Evolutionary conservation across 2,797 vertebrate genomes (phyloP).

Genomic region (Spondyliosoma cantharus): DNA sequence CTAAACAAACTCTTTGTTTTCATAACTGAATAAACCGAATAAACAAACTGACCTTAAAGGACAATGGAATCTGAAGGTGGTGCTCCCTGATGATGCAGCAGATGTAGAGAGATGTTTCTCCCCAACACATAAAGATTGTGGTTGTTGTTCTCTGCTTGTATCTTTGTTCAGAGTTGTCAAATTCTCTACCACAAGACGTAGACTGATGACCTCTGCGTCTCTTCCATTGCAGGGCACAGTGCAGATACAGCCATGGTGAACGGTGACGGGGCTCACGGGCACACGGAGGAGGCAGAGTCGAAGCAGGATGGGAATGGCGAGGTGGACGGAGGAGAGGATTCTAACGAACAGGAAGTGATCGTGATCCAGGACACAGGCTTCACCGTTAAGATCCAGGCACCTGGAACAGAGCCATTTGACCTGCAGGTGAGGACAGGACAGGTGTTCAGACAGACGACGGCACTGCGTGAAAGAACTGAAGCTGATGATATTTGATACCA

Average conservation of each 20-base stretch:
- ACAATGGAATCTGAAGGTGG: too few species aligned
- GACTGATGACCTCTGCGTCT: neutral
- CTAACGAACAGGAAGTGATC: conserved; percentile 97
- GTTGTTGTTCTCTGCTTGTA: neutral
- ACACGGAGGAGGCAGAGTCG: conserved; percentile 81
- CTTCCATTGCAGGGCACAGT: conserved; percentile 81
- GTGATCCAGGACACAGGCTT: conserved; percentile 99
- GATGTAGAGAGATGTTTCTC: neutral
- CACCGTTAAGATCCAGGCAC: conserved; percentile 96
- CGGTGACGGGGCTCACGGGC: conserved; percentile 86
- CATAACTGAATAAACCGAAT: too few species aligned
- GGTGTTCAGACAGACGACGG: neutral
- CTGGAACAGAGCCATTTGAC: conserved; percentile 95
- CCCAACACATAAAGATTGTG: neutral
- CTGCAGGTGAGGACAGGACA: conserved; percentile 87
- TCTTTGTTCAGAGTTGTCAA: neutral
- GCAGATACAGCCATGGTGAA: conserved; percentile 91
- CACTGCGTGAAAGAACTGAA: neutral
- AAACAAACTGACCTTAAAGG: too few species aligned
- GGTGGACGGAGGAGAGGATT: conserved; percentile 86
- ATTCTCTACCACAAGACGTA: neutral
- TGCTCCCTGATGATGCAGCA: too few species aligned
- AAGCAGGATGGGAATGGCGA: conserved; percentile 89
- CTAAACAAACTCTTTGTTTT: too few species aligned
- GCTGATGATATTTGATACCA: neutral